Evolutionary conservation across 1,140 invertebrate species (phyloP), one percentile per base, ranked within the genome.

Genomic region (Atta texana): DNA sequence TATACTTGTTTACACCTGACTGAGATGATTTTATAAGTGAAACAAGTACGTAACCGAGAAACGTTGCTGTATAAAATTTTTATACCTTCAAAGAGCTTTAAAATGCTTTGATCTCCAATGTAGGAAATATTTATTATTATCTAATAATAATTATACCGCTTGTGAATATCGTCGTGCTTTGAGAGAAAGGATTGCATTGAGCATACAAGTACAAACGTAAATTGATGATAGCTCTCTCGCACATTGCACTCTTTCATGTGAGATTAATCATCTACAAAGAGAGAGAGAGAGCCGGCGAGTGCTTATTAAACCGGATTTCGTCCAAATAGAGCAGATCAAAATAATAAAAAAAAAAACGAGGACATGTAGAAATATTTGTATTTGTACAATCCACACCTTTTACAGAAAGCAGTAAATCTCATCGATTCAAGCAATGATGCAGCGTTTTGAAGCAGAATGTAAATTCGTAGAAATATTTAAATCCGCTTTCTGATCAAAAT

Each of bases 401-500:
- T 74, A 85, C 51, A n/a, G 12, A 69, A 72, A 86, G 31, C 44
- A 64, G 81, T 86, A 88, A 84, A 80, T 88, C 87, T 76, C 55
- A 78, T 85, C 87, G 87, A 86, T 85, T 86, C 68, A 72, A 39
- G 64, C 87, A 85, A 89, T 85, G 68, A 64, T 55, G 87, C 71
- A 89, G 57, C 64, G 64, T 86, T 88, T 89, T 88, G 39, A 87
- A 77, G 57, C 71, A 85, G 59, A 85, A 72, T 77, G 64, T 88
- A 77, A 88, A 88, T 61, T 88, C 55, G 71, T 55, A 85, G 55
- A 72, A 74, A 84, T 88, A 87, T 87, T 88, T 87, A 82, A 57
- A 87, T 51, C 78, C 64, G 57, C 57, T 71, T 89, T 88, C 80
- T 85, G 86, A 71, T 77, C 78, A 85, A 89, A 88, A 85, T 88